A percentile compares a stretch with the other conserved stretches of the same genome.
These are phyloP conservation scores for Sebastes schlegelii DNA, from an alignment of 2,113 vertebrate species.

Conservation along the genomic window DNA sequence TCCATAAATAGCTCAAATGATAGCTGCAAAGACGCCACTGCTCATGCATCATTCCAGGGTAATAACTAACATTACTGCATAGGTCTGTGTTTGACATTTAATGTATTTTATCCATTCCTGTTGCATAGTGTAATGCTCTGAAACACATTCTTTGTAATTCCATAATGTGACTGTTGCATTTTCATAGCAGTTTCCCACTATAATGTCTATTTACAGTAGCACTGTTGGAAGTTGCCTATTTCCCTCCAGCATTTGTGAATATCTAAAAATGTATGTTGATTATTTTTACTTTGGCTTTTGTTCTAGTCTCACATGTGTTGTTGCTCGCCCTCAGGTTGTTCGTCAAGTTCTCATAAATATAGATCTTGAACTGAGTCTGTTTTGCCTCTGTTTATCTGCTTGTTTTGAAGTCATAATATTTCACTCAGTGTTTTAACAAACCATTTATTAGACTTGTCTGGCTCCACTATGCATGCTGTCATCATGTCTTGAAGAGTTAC, in stretches of 20 bases:
- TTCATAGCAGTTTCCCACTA: neutral
- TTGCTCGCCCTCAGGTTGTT: constrained; percentile 18
- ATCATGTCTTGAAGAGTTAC: neutral
- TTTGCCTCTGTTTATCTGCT: neutral
- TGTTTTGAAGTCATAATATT: neutral
- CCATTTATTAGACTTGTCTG: neutral
- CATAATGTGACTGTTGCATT: neutral
- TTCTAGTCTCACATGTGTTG: neutral
- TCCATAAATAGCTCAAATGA: constrained; percentile 22
- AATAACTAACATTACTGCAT: neutral
- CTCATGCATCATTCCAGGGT: constrained; percentile 7
- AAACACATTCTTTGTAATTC: constrained; percentile 6
- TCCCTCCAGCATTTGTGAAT: constrained; percentile 8
- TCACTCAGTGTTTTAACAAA: neutral
- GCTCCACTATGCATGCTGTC: neutral
- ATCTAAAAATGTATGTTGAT: neutral
- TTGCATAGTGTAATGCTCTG: neutral
- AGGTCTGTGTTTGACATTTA: constrained; percentile 2
- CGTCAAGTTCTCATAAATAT: constrained; percentile 40
- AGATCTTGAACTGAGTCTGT: constrained; percentile 13
- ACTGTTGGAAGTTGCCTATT: neutral
- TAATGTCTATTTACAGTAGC: neutral
- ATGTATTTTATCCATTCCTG: constrained; percentile 14
- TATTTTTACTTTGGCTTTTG: neutral
- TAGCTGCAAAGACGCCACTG: neutral